Conservation (phyloP, 2,888 invertebrate species). For the Coenonympha arcania region DNA sequence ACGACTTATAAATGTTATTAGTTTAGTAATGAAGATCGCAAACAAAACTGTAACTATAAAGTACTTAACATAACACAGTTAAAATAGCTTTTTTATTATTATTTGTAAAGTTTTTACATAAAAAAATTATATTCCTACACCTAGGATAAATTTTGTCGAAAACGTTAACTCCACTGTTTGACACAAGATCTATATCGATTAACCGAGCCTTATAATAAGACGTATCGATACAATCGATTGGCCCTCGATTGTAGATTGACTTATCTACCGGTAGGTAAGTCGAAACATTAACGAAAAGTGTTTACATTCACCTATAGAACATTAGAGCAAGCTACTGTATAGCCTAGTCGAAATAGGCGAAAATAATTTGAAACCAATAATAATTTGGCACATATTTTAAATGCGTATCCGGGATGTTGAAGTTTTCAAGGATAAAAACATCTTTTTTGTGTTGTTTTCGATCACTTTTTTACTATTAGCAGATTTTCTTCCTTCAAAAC, state of each 20-base stretch:
- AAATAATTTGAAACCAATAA: not conserved
- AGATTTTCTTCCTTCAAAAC: too few species aligned
- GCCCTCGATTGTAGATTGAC: constrained; percentile 15
- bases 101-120: not conserved
- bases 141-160: constrained; percentile 11
- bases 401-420: too few species aligned
- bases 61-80: not conserved
- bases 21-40: too few species aligned
- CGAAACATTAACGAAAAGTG: constrained; percentile 15
- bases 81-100: not conserved
- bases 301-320: constrained; percentile 16
- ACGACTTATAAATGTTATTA: too few species aligned
- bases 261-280: too few species aligned
- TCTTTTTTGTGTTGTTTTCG: too few species aligned
- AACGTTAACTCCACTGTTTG: constrained; percentile 18
- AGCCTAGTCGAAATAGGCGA: constrained; percentile 8
- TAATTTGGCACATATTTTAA: not conserved
- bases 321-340: constrained; percentile 6
- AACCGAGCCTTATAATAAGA: constrained; percentile 16
- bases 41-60: too few species aligned
- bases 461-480: too few species aligned
- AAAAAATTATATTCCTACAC: not conserved
- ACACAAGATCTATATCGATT: constrained; percentile 19
- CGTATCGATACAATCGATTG: constrained; percentile 13
- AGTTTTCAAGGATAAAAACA: not conserved